Conservation (phyloP, 1,140 invertebrate species). For the Metaphire vulgaris region DNA sequence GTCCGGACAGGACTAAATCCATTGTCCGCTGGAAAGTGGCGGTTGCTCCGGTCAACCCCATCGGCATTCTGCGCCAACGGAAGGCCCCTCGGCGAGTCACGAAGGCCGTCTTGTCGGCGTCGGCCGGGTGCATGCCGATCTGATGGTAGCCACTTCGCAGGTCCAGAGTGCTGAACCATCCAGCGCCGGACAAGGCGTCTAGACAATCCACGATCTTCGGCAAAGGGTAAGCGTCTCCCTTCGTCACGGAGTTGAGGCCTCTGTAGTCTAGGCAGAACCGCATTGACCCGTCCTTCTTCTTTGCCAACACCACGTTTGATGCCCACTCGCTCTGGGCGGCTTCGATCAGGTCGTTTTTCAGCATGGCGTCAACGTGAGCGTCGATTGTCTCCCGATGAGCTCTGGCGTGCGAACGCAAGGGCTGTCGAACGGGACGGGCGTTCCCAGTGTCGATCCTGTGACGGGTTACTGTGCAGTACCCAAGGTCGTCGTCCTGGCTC, state of each 20-base stretch:
- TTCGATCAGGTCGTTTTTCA: no score
- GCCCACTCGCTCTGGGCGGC: no score
- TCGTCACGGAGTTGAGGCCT: conserved; percentile 36
- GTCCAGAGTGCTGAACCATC: no score
- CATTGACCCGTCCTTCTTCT: conserved; percentile 35
- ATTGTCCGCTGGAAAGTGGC: no score
- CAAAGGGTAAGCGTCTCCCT: conserved; percentile 33
- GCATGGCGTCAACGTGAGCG: not conserved
- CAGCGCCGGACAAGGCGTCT: no score
- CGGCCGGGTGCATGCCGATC: conserved; percentile 40
- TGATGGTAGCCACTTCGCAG: no score
- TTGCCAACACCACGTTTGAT: conserved; percentile 39
- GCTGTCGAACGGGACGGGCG: conserved; percentile 1
- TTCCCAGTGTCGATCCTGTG: not conserved
- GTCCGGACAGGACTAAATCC: no score
- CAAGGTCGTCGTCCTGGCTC: no score
- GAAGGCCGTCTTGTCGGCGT: conserved; percentile 46
- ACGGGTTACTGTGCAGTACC: not conserved
- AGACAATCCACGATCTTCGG: no score
- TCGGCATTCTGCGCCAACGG: conserved; percentile 33
- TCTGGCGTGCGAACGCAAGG: not conserved
- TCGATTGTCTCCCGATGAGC: not conserved
- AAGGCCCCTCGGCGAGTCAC: no score
- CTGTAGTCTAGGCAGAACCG: conserved; percentile 39
- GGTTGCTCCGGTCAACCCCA: no score